A percentile compares a stretch with the other conserved stretches of the same genome.
Conservation (phyloP, 2,888 invertebrate species). For the Agrochola lychnidis region DNA sequence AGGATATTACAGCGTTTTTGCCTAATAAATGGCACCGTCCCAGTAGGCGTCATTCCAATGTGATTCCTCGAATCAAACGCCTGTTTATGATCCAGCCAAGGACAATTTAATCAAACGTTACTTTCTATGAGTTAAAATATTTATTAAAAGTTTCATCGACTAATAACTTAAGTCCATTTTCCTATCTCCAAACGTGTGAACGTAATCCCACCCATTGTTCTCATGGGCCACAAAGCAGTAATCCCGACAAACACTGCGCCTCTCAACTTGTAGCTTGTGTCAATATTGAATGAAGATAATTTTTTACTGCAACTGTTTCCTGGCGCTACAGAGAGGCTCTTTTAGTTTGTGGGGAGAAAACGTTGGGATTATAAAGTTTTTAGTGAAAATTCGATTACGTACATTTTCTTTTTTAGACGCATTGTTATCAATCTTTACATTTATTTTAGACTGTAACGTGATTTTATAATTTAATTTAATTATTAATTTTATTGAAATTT, state of each 20-base stretch:
- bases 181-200: slow-evolving; percentile 40
- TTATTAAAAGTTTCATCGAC: neutral
- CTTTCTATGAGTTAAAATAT: neutral
- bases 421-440: too few species aligned
- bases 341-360: slow-evolving; percentile 1
- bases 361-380: too few species aligned
- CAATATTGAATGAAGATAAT: slow-evolving; percentile 43
- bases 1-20: too few species aligned
- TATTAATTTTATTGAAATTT: too few species aligned
- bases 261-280: slow-evolving; percentile 42
- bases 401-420: too few species aligned
- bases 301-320: slow-evolving; percentile 58
- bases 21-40: neutral
- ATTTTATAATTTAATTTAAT: too few species aligned
- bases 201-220: slow-evolving; percentile 38
- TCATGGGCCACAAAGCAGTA: slow-evolving; percentile 41
- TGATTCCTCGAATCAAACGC: neutral
- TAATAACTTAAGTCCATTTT: slow-evolving; percentile 1
- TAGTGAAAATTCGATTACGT: too few species aligned
- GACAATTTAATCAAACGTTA: neutral
- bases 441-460: too few species aligned
- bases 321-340: slow-evolving; percentile 10
- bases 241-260: slow-evolving; percentile 35
- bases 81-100: neutral
- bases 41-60: neutral